phyloP scores from a whole-genome alignment of 2,113 vertebrate species.

The Dicentrarchus labrax region DNA sequence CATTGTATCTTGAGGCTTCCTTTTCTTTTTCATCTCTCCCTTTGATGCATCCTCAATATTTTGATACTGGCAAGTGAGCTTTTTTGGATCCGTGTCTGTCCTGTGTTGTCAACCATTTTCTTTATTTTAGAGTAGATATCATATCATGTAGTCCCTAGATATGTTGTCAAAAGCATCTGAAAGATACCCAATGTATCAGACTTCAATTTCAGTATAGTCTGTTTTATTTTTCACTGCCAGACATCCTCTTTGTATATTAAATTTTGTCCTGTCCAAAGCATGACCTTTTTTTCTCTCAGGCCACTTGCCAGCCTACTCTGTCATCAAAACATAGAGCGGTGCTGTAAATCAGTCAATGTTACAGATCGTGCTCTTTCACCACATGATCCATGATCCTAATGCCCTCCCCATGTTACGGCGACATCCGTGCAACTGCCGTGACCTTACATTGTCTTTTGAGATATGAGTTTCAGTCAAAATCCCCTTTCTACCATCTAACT shows the following conservation, averaged over 20 bases:
- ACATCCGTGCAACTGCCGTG: constrained; percentile 38
- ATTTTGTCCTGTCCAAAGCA: neutral
- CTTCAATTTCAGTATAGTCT: neutral
- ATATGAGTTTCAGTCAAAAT: constrained; percentile 62
- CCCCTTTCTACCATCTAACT: constrained; percentile 54
- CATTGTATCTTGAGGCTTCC: neutral
- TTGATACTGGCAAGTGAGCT: neutral
- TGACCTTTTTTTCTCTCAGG: neutral
- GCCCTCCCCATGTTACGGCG: constrained; percentile 5
- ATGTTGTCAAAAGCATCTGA: neutral
- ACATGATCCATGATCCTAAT: constrained; percentile 4
- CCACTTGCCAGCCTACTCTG: neutral
- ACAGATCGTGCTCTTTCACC: neutral
- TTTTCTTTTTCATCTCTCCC: neutral
- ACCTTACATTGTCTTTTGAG: constrained; percentile 65
- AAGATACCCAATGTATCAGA: neutral
- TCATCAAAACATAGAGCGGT: neutral
- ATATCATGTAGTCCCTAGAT: neutral
- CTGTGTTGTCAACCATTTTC: neutral
- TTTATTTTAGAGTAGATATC: neutral
- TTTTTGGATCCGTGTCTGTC: neutral
- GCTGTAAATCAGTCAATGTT: constrained; percentile 13
- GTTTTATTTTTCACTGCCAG: neutral
- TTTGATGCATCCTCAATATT: constrained; percentile 18
- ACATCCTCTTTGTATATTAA: neutral